These are phyloP conservation scores for Cerastis rubricosa DNA, from an alignment of 2,888 invertebrate genomes.

Conservation along the genomic window DNA sequence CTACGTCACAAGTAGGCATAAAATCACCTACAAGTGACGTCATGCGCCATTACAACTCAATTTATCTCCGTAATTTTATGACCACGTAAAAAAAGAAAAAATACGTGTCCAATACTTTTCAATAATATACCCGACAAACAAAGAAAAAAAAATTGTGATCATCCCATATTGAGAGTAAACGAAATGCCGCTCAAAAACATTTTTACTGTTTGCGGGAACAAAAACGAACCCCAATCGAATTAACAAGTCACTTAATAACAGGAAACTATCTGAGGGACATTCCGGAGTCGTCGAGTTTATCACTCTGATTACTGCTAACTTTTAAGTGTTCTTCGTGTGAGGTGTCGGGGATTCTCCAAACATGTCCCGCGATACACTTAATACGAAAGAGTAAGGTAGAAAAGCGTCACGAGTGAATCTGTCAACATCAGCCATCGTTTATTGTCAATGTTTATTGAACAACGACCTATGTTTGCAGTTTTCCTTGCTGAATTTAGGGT, in stretches of 20 bases:
- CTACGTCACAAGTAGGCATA: too few species aligned
- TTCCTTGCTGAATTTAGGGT: conserved; percentile 15
- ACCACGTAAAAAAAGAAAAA: too few species aligned
- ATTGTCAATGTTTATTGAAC: conserved; percentile 40
- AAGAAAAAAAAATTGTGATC: too few species aligned
- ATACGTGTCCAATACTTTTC: too few species aligned
- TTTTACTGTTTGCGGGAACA: neutral
- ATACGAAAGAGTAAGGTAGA: conserved; percentile 49
- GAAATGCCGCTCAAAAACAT: conserved; percentile 1
- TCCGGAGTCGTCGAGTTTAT: conserved; percentile 19
- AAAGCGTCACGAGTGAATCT: conserved; percentile 47
- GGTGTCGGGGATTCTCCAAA: conserved; percentile 4
- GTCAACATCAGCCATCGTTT: conserved; percentile 32
- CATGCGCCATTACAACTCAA: too few species aligned
- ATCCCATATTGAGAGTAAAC: neutral
- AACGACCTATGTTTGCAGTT: conserved; percentile 24
- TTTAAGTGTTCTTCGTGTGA: conserved; percentile 28
- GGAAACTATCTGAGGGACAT: conserved; percentile 35
- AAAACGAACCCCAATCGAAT: conserved; percentile 41
- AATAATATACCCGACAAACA: too few species aligned
- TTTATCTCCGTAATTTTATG: too few species aligned
- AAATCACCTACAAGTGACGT: too few species aligned
- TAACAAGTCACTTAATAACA: conserved; percentile 38
- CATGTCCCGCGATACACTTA: conserved; percentile 24
- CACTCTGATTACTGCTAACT: conserved; percentile 12